Evolutionary conservation across 2,797 vertebrate species (phyloP).

Genomic region (Anolis apletophallus): DNA sequence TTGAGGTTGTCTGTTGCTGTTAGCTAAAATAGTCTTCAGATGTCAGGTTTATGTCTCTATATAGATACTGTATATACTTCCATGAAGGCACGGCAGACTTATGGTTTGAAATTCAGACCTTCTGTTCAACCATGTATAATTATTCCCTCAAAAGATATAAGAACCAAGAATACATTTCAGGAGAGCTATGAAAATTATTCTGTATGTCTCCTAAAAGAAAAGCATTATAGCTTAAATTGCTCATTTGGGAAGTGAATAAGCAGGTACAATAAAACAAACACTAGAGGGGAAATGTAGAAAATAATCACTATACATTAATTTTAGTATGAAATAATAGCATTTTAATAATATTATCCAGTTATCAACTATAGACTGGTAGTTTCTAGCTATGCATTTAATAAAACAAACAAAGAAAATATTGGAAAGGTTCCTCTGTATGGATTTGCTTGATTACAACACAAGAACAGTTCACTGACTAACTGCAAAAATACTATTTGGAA

Average conservation of each 20-base stretch:
- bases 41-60: background rate
- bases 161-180: constrained; percentile 55
- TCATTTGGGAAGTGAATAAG: constrained; percentile 39
- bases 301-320: background rate
- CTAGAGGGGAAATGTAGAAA: rapidly evolving
- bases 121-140: constrained; percentile 31
- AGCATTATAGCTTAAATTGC: constrained; percentile 27
- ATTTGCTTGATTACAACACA: background rate
- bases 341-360: background rate
- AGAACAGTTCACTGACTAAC: constrained; percentile 7
- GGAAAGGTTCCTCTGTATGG: background rate
- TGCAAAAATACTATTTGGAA: background rate
- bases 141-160: constrained; percentile 51
- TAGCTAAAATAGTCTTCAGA: background rate
- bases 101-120: constrained; percentile 22
- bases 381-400: background rate
- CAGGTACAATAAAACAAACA: background rate
- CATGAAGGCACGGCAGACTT: constrained; percentile 1
- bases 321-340: background rate
- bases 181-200: constrained; percentile 45
- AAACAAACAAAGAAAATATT: background rate
- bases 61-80: background rate
- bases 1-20: background rate
- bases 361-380: background rate
- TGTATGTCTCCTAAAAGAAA: constrained; percentile 50